Conservation (phyloP, 2,888 invertebrate species). For the Polylopha cassiicola region DNA sequence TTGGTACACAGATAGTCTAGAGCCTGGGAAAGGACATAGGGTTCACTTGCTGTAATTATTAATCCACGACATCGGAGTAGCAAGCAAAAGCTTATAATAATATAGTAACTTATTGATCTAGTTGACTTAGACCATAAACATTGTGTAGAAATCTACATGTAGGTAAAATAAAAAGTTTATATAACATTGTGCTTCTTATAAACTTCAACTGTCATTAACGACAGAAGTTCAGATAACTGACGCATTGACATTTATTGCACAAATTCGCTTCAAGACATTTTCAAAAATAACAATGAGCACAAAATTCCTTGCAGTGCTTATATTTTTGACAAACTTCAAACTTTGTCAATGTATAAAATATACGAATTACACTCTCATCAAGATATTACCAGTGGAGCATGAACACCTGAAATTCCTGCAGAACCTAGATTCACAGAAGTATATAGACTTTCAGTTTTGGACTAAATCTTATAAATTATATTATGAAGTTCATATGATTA, state of each 20-base stretch:
- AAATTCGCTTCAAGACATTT: neutral
- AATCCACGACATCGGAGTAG: too few species aligned
- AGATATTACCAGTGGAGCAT: slow-evolving; percentile 32
- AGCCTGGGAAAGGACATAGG: too few species aligned
- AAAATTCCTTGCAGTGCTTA: slow-evolving; percentile 32
- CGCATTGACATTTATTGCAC: neutral
- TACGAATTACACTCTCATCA: slow-evolving; percentile 41
- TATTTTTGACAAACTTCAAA: slow-evolving; percentile 37
- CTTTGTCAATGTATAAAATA: slow-evolving; percentile 40
- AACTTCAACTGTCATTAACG: slow-evolving; percentile 4
- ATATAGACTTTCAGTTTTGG: slow-evolving; percentile 52
- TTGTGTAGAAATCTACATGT: too few species aligned
- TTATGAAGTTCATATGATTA: slow-evolving; percentile 45
- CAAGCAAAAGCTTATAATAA: too few species aligned
- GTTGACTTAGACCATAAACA: too few species aligned
- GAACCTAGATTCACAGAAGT: slow-evolving; percentile 43
- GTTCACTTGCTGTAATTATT: too few species aligned
- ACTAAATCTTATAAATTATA: slow-evolving; percentile 44
- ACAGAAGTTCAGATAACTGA: too few species aligned
- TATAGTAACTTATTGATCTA: too few species aligned
- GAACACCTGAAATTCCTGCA: slow-evolving; percentile 52
- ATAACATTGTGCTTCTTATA: too few species aligned
- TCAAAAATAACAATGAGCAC: slow-evolving; percentile 35
- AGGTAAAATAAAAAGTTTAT: too few species aligned
- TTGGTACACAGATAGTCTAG: too few species aligned